Base-by-base conservation (phyloP, 1,140 invertebrate species). In the Gryllus bimaculatus region DNA sequence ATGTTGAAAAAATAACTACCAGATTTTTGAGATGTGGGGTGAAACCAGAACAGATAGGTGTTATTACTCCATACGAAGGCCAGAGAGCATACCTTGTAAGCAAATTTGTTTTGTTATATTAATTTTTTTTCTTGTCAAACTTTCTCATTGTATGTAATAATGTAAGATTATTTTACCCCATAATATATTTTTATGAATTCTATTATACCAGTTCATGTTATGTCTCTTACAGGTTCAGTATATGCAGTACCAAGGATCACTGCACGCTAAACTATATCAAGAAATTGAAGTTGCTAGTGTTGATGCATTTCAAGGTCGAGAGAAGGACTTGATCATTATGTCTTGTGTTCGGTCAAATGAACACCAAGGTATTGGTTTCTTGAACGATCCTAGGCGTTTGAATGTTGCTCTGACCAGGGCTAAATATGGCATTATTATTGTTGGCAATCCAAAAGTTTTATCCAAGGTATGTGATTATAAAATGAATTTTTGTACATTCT, bases 231-330 rank as follows among this genome's bases (percentile, higher is more conserved):
- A 86, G 85, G 86, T 95, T 0, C 97, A 99, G 83, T 98, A 99
- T 83, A 99, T 99, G 97, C 98, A 99, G 84, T 98, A 98, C 84
- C 98, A 98, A 86, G 98, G 98, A 8, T 95, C 96, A 7, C 87
- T 99, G 10, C 97, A 99, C 84, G 93, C 96, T 8, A 98, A 99
- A 85, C 86, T 99, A 0, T 99, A 99, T 86, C 95, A 99, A 86
- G 98, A 99, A 85, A 98, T 99, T 76, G 98, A 99, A 87, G 97
- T 99, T 0, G 98, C 98, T 0, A 99, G 97, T 87, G 98, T 99
- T 12, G 98, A 99, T 86, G 98, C 98, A 6, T 99, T 99, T 85
- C 95, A 96, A 85, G 94, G 98, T 0, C 88, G 98, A 77, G 98
- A 99, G 84, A 99, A 99, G 84, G 98, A 99, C 84, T 95, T 99